Base-by-base conservation (phyloP, 2,888 invertebrate genomes). In the Alitta virens region DNA sequence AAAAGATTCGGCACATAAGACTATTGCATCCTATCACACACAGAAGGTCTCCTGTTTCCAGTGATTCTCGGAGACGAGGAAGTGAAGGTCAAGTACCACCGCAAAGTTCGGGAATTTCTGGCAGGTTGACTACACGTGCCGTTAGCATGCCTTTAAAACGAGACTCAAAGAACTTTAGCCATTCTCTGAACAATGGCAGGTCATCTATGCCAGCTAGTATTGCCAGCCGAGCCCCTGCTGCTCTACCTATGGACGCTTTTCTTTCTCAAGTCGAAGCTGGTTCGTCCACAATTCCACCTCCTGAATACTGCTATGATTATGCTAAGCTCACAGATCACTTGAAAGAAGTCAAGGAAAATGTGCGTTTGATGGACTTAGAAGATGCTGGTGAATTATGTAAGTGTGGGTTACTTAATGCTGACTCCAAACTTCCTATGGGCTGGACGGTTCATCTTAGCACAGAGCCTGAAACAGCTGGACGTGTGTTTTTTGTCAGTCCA, bases 381-480 rank as follows among this genome's bases (percentile, higher is more conserved):
- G 27, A 21, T 18, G 3, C 16, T 14, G n/a, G 7, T 16, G 54
- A 60, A 12, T 33, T 21, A 18, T 60, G 60, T 26, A 27, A 60
- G 49, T 60, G 60, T 60, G 60, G 60, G 9, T 26, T 60, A 27
- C 51, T 49, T 5, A 38, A 50, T 5, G 16, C 23, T 23, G 55
- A 60, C 9, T 52, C 60, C 49, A 42, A 2, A 25, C 26, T 60
- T 23, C 55, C 60, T 12, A 1, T 12, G 1, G 43, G 46, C 2
- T 60, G 60, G 60, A 40, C 60, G 7, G 51, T 60, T 1, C 60
- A 60, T 43, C 24, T 51, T 25, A 53, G 38, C 12, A 40, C 24
- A 5, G 23, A 42, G 5, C 16, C 16, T n/a, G 9, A 2, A 2
- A 25, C 21, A 9, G 38, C 14, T 2, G 33, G 24, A 1, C 26